phyloP scores from a whole-genome alignment of 2,888 invertebrate genomes.

The Cantharis lateralis region DNA sequence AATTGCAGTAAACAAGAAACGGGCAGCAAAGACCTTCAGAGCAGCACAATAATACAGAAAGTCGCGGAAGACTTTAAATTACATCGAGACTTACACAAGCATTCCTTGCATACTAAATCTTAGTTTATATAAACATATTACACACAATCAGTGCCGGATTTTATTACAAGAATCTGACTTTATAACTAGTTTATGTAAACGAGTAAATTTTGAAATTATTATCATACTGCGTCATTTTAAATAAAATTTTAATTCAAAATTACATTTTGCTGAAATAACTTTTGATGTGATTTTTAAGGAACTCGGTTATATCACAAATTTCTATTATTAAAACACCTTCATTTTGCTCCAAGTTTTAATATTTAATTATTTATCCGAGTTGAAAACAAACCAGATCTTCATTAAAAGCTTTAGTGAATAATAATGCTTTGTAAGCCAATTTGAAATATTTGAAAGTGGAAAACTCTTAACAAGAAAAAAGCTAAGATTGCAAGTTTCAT shows the following conservation, averaged over 20 bases:
- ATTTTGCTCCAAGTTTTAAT: background rate
- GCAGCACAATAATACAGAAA: conserved; percentile 41
- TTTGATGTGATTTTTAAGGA: background rate
- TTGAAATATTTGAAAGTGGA: conserved; percentile 6
- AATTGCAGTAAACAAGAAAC: conserved; percentile 53
- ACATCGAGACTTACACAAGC: conserved; percentile 48
- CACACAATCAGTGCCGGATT: conserved; percentile 49
- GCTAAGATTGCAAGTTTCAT: conserved; percentile 15
- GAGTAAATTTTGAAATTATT: conserved; percentile 38
- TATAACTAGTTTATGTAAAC: conserved; percentile 47
- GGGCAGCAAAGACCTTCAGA: conserved; percentile 44
- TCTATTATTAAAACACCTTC: background rate
- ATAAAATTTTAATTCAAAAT: conserved; percentile 1
- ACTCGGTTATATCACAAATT: background rate
- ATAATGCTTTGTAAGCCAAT: conserved; percentile 5
- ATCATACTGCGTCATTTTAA: conserved; percentile 34
- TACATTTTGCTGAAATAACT: background rate
- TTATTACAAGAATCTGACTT: conserved; percentile 49
- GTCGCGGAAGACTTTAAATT: conserved; percentile 51
- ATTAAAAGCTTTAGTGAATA: conserved; percentile 4
- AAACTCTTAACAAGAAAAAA: conserved; percentile 12
- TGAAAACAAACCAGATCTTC: conserved; percentile 1
- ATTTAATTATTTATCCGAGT: conserved; percentile 4
- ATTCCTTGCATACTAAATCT: conserved; percentile 51
- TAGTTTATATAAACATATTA: conserved; percentile 54